These are phyloP conservation scores for Cepphus grylle DNA, from an alignment of 2,113 vertebrate species.

Conservation along the genomic window DNA sequence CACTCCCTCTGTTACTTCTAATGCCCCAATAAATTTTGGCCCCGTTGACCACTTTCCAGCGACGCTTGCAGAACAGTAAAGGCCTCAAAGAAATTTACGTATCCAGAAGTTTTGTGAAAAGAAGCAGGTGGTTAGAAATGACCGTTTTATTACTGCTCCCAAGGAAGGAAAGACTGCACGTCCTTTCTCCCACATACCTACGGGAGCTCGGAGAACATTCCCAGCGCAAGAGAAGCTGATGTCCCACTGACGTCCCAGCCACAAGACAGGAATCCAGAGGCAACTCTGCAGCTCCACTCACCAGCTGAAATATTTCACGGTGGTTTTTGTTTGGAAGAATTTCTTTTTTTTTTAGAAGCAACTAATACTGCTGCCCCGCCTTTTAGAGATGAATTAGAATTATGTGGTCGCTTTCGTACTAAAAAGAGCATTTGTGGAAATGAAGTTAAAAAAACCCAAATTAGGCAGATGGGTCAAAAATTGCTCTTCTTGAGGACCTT, in stretches of 20 bases:
- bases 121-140: not conserved
- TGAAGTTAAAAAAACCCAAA: not conserved
- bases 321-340: not conserved
- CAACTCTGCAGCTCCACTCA: not conserved
- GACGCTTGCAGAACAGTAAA: not conserved
- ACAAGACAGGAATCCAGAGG: not conserved
- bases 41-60: not conserved
- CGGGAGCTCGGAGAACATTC: not conserved
- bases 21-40: not conserved
- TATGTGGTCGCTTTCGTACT: not conserved
- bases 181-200: fast-evolving
- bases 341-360: not conserved
- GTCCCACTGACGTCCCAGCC: too few species aligned
- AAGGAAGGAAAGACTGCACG: not conserved
- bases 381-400: not conserved
- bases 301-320: not conserved
- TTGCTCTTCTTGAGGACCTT: not conserved
- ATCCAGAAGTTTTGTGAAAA: not conserved
- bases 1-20: not conserved
- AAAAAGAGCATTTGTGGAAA: not conserved
- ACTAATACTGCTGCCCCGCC: not conserved
- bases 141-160: too few species aligned
- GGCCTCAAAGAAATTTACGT: not conserved
- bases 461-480: not conserved
- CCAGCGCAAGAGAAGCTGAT: not conserved